A percentile compares a stretch with the other conserved stretches of the same genome.
Conservation (phyloP, 1,140 invertebrate species). For the Periplaneta americana region DNA sequence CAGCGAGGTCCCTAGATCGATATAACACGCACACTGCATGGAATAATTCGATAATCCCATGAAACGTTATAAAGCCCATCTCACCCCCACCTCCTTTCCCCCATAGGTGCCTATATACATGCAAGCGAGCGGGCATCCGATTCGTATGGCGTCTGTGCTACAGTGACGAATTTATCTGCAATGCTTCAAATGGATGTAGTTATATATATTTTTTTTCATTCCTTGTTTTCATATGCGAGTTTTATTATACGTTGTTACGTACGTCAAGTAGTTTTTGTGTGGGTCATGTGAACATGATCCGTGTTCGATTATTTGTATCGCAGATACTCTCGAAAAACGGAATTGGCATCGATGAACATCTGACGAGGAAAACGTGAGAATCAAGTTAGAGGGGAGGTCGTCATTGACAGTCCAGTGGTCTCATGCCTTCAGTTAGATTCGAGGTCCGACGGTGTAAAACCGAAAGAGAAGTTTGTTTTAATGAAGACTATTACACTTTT, state of each 20-base stretch:
- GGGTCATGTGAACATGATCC: background rate
- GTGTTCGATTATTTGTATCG: background rate
- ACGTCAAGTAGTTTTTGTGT: background rate
- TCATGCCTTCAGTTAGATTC: too few species aligned
- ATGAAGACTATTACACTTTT: too few species aligned
- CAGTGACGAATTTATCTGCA: background rate
- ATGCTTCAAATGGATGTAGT: background rate
- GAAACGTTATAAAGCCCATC: background rate
- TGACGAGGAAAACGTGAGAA: too few species aligned
- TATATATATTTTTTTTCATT: background rate
- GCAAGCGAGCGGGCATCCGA: too few species aligned
- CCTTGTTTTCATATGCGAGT: background rate
- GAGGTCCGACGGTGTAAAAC: too few species aligned
- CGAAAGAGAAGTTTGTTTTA: too few species aligned
- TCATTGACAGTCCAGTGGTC: too few species aligned
- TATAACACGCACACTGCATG: background rate
- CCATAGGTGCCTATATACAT: background rate
- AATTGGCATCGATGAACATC: too few species aligned
- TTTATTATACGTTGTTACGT: background rate
- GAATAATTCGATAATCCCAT: background rate
- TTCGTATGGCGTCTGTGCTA: background rate
- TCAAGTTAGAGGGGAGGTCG: too few species aligned
- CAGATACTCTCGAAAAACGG: too few species aligned
- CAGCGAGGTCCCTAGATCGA: background rate
- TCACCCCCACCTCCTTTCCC: background rate